A percentile compares a stretch with the other conserved stretches of the same genome.
Evolutionary conservation across 2,888 invertebrate species (phyloP).

Genomic region (Allophyes oxyacanthae): DNA sequence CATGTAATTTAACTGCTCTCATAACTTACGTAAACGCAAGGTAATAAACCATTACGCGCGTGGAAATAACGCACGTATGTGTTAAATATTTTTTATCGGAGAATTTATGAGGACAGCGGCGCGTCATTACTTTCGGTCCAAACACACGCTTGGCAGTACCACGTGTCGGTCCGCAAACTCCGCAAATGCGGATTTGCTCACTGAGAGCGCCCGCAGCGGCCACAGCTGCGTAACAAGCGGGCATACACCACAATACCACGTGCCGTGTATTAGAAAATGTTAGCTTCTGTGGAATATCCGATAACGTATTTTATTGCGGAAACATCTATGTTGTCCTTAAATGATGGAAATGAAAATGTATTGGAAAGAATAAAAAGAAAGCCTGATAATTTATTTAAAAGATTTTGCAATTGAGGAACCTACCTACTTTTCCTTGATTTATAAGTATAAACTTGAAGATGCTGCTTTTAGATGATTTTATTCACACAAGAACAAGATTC

Average conservation of each 20-base stretch:
- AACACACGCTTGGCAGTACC: conserved; percentile 34
- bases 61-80: conserved; percentile 39
- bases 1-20: conserved; percentile 11
- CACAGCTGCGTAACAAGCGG: conserved; percentile 58
- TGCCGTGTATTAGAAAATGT: conserved; percentile 33
- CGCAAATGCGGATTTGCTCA: conserved; percentile 53
- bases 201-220: conserved; percentile 50
- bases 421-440: too few species aligned
- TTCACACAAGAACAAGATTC: too few species aligned
- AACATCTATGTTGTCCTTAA: not conserved
- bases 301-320: conserved; percentile 8
- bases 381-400: too few species aligned
- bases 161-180: conserved; percentile 37
- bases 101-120: conserved; percentile 49
- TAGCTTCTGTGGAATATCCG: conserved; percentile 10
- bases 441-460: too few species aligned
- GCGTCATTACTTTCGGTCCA: conserved; percentile 50
- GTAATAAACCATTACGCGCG: conserved; percentile 31
- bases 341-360: not conserved
- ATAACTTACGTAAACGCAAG: conserved; percentile 19
- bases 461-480: too few species aligned
- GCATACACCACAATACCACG: conserved; percentile 24
- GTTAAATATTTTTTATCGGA: conserved; percentile 44
- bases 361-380: too few species aligned
- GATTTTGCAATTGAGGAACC: too few species aligned